Evolutionary conservation across 1,140 invertebrate species (phyloP), one percentile per base, ranked within the genome.

Genomic region (Manduca sexta): DNA sequence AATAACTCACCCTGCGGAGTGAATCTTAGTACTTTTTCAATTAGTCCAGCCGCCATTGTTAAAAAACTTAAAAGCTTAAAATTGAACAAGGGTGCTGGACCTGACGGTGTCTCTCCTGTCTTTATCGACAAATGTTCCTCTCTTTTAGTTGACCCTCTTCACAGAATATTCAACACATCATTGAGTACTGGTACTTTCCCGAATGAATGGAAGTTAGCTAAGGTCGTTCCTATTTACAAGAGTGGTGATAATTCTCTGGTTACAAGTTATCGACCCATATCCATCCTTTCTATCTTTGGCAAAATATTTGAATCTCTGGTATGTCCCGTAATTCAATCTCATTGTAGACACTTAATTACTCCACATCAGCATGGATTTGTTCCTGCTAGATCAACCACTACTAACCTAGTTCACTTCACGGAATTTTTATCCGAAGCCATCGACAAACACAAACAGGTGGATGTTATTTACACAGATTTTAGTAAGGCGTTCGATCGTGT

Each of bases 371-470:
- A 52, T 40, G 49, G 49, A 6, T 52, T 52, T 21, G 38, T 45
- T 18, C 16, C 18, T 0, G 21, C 29, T 18, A 45, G 49, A n/a
- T 52, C 49, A 11, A 52, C 49, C 0, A 11, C 5, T n/a, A 52
- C 49, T 18, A 52, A 52, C 15, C 12, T 52, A 3, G 13, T 45
- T 3, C 14, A 3, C 10, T 52, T 52, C 14, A 26, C 38, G 1
- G 49, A 52, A 13, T 12, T 6, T 2, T 60, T 87, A 29, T 74
- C 21, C 1, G 52, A 63, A 0, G 74, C 73, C 38, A 74, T 18
- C 52, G 62, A 52, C 33, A 56, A 56, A 60, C 71, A 33, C 51
- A 67, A 48, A 70, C 78, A 33, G 67, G 60, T 11, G 4, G 45
- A 48, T 38, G 48, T 44, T 6, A 45, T 51, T 10, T 49, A 49